Percentiles rank a stretch among this genome's conserved stretches.
Evolutionary conservation across 1,140 invertebrate species (phyloP).

Genomic region (Caenorhabditis latens): DNA sequence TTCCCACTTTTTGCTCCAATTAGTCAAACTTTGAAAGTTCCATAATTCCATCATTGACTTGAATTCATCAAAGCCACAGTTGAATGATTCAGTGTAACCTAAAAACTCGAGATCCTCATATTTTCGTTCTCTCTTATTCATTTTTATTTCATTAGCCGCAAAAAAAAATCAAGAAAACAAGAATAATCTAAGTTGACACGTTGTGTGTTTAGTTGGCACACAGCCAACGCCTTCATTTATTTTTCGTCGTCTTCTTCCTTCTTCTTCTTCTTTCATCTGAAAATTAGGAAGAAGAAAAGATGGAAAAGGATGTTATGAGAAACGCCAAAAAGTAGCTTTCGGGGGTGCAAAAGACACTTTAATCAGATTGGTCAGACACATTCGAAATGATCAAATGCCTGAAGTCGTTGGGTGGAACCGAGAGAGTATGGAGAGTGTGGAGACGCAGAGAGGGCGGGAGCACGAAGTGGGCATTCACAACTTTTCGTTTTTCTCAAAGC

Average conservation of each 20-base stretch:
- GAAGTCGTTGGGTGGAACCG: background rate
- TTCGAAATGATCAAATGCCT: slow-evolving; percentile 23
- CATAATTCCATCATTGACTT: too few species aligned
- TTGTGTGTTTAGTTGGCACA: background rate
- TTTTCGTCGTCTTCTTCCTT: background rate
- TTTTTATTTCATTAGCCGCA: background rate
- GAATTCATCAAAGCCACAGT: too few species aligned
- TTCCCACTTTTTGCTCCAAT: too few species aligned
- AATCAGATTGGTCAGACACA: slow-evolving; percentile 52
- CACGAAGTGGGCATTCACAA: background rate
- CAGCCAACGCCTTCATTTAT: background rate
- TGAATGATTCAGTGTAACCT: too few species aligned
- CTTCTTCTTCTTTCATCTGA: background rate
- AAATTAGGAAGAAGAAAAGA: background rate
- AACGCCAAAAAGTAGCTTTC: background rate
- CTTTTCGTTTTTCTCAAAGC: background rate
- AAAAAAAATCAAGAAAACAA: background rate
- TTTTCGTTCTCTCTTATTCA: background rate
- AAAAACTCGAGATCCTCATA: too few species aligned
- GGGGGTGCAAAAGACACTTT: slow-evolving; percentile 22
- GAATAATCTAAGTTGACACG: background rate
- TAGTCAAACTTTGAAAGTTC: too few species aligned
- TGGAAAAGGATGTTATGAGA: background rate
- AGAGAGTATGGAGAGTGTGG: background rate
- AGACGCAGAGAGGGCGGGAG: slow-evolving; percentile 4